Conservation (phyloP, 2,888 invertebrate genomes). For the Monoplex corrugatus region DNA sequence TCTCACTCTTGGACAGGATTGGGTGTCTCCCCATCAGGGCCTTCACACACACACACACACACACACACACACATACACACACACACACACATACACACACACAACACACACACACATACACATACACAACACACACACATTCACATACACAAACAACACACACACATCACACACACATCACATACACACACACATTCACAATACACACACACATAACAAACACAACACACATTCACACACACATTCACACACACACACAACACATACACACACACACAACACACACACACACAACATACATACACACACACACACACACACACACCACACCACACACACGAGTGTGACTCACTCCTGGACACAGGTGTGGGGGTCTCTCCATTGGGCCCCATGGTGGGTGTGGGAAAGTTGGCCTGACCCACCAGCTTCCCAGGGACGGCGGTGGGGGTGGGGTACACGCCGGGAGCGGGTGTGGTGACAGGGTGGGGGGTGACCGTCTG, state of each 20-base stretch:
- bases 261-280: not conserved
- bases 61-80: no score
- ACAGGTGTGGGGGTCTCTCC: conserved; percentile 39
- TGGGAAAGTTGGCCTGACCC: conserved; percentile 20
- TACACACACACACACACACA: conserved; percentile 58
- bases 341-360: conserved; percentile 37
- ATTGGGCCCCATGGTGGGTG: conserved; percentile 37
- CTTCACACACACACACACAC: conserved; percentile 56
- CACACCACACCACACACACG: conserved; percentile 60
- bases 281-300: not conserved
- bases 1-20: no score
- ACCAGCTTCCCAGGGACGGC: conserved; percentile 48
- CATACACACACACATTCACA: conserved; percentile 57
- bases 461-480: conserved; percentile 3
- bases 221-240: conserved; percentile 55
- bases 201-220: no score
- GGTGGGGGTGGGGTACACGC: conserved; percentile 44
- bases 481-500: not conserved
- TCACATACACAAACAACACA: no score
- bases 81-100: not conserved
- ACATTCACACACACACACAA: not conserved
- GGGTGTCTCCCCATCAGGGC: no score
- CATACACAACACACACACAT: conserved; percentile 54
- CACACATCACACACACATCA: not conserved
- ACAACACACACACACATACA: conserved; percentile 64